Evolutionary conservation across 2,797 vertebrate species (phyloP), one percentile per base, ranked within the genome.

Genomic region (Pogoniulus pusillus): DNA sequence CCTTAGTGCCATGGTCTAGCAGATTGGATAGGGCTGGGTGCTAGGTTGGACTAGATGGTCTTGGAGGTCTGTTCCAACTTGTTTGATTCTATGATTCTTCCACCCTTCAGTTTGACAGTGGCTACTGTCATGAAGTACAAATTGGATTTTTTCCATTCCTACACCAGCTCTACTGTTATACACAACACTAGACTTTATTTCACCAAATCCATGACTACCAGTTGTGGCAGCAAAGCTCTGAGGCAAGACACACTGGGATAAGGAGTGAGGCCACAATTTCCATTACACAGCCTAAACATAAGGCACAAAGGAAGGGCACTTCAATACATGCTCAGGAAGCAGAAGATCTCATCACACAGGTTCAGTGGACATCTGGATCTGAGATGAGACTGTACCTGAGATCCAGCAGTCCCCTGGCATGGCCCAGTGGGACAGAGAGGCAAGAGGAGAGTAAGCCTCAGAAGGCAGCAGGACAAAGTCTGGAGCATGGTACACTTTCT

Each of bases 221-320:
- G 8, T 12, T 71, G 10, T 51, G 24, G 35, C 51, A 92, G 66
- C 18, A 62, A 83, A 87, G 23, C 30, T 30, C 5, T 7, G 12
- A 63, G 41, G 34, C 24, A 78, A 81, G 91, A 81, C 0, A 0
- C 39, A 15, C 0, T 1, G 62, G 5, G 16, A 34, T 3, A 1
- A 55, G 24, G 18, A 76, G 14, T 7, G 49, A 30, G 41, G 69
- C 39, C 0, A 0, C 6, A 2, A 9, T 53, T 85, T 64, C 79
- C 22, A 7, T 55, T 62, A 69, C 27, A 32, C 17, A 54, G 4
- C 57, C 53, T 43, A 58, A 37, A 34, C 12, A 76, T 68, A 26
- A 3, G 4, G 30, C 32, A 69, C 16, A 18, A 1, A 30, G 62
- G 60, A 0, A 89, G 10, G 55, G 15, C 35, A 18, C 41, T 65